Evolutionary conservation across 2,888 invertebrate genomes (phyloP).

Genomic region (Aphodius sticticus): DNA sequence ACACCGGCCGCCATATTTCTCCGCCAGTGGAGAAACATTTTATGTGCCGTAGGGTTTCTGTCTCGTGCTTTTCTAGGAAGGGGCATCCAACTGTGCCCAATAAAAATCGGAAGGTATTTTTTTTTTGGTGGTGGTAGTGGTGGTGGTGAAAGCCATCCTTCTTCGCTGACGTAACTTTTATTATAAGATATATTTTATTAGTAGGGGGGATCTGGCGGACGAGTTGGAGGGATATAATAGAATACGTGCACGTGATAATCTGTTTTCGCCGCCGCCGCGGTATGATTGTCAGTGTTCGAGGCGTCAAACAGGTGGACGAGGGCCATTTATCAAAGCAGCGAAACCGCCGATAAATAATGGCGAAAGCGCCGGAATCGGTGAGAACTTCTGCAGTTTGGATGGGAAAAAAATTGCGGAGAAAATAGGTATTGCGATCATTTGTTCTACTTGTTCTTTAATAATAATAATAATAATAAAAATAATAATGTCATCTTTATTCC

Average conservation of each 20-base stretch:
- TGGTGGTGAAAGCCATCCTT: constrained; percentile 19
- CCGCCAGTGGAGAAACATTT: constrained; percentile 21
- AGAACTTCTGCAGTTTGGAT: neutral
- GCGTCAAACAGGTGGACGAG: constrained; percentile 9
- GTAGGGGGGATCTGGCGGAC: constrained; percentile 23
- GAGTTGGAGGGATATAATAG: constrained; percentile 22
- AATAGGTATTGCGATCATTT: neutral
- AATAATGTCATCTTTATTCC: too few relatives aligned
- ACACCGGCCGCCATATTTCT: constrained; percentile 33
- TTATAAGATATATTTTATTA: constrained; percentile 31
- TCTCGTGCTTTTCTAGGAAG: neutral
- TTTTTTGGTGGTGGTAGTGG: neutral
- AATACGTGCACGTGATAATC: constrained; percentile 32
- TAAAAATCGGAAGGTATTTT: constrained; percentile 32
- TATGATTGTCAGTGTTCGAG: constrained; percentile 32
- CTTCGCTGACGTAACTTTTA: constrained; percentile 30
- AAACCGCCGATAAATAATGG: neutral
- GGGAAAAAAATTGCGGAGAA: neutral
- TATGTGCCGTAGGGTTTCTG: constrained; percentile 19
- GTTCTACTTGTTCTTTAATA: neutral
- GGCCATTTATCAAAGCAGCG: constrained; percentile 25
- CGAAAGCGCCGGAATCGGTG: neutral
- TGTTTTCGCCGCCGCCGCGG: constrained; percentile 16
- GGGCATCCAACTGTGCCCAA: constrained; percentile 32
- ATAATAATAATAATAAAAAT: too few relatives aligned